phyloP scores from a whole-genome alignment of 2,888 invertebrate genomes.

The Neocrepidodera transversa region DNA sequence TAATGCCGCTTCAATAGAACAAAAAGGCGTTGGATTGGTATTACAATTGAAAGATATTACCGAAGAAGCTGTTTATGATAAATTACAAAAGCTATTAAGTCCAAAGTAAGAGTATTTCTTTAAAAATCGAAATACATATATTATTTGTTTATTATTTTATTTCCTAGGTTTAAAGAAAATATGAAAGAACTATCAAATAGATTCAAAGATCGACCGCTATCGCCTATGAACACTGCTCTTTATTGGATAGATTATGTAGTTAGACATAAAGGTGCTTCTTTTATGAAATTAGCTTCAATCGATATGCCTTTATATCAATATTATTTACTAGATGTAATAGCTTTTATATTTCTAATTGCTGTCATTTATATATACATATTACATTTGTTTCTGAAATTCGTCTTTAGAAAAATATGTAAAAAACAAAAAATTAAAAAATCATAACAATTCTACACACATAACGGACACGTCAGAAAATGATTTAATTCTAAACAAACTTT shows the following conservation, averaged over 20 bases:
- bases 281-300: conserved; percentile 64
- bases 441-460: too few relatives aligned
- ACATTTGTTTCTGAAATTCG: not conserved
- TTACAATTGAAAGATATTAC: conserved; percentile 66
- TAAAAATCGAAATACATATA: too few relatives aligned
- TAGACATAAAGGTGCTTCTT: conserved; percentile 64
- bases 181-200: conserved; percentile 60
- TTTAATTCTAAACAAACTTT: too few relatives aligned
- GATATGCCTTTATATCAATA: conserved; percentile 66
- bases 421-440: conserved; percentile 10
- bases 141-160: too few relatives aligned
- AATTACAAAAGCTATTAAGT: conserved; percentile 66
- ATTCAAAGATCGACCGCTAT: conserved; percentile 65
- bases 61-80: conserved; percentile 64
- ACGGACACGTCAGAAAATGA: too few relatives aligned
- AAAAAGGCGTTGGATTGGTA: conserved; percentile 67
- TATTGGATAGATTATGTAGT: conserved; percentile 74
- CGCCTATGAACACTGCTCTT: conserved; percentile 67
- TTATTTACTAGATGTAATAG: conserved; percentile 64
- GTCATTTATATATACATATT: conserved; percentile 14
- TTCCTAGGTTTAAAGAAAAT: conserved; percentile 51
- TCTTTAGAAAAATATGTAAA: not conserved
- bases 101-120: conserved; percentile 67
- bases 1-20: conserved; percentile 68
- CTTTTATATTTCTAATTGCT: conserved; percentile 50